Base-by-base conservation (phyloP, 2,797 vertebrate genomes). In the Harpagifer antarcticus region DNA sequence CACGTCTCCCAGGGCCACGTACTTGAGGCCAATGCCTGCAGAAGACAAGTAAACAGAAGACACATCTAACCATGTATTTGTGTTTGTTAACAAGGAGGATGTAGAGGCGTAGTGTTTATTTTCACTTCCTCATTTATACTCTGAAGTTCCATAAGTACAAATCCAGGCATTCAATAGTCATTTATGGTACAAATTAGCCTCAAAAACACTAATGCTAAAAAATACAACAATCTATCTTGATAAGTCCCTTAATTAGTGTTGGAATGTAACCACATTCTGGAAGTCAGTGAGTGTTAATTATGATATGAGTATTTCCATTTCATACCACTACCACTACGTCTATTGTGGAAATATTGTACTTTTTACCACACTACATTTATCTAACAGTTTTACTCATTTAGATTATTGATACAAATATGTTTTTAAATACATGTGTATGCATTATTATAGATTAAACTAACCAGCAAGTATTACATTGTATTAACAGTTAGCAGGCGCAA, bases 11-110 rank as follows among this genome's bases (percentile, higher is more conserved):
- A 99, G 95, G 0, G 98, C 98, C 66, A 99, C 97, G 3, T 99
- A 99, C 78, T 99, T 99, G 80, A 99, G 96, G 67, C 98, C 98
- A 3, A 99, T 97, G 31, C 98, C 98, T 99, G 91, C 0, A 31
- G 27, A n/a, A 23, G 40, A 72, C 4, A 77, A 37, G 17, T 1
- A 65, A 50, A 72, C 45, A 72, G 45, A 65, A 55, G 43, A 2
- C 2, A 50, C 0, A 15, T 60, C 56, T 43, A 58, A 40, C 1
- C 15, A 55, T 43, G 6, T 2, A 55, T n/a, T 7, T 12, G 0
- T 15, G 33, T 4, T 8, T 43, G 23, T 52, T 4, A n/a, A 52
- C 42, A 31, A 19, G 16, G 12, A 12, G 8, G 37, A 19, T 19
- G 27, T n/a, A 19, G 3, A 52, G 1, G 11, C 17, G 2, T 1